phyloP scores from a whole-genome alignment of 2,113 vertebrate genomes.

The Probosciger aterrimus region DNA sequence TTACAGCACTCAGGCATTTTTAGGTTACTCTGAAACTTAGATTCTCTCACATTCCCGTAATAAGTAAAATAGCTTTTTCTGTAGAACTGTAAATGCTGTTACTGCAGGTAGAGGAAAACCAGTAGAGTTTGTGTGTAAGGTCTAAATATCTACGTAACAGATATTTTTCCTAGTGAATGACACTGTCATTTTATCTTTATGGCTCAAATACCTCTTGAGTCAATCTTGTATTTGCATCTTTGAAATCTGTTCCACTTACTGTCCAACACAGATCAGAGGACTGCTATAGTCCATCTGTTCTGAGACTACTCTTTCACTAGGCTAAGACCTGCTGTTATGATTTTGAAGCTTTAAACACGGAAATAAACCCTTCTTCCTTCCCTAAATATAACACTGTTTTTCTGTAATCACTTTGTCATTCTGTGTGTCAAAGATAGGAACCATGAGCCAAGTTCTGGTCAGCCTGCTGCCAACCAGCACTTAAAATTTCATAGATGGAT shows the following conservation, averaged over 20 bases:
- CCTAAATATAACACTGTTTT: constrained; percentile 2
- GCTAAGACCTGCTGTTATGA: constrained; percentile 8
- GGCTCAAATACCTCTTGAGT: background rate
- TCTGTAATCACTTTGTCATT: constrained; percentile 31
- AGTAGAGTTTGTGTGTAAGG: background rate
- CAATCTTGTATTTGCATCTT: background rate
- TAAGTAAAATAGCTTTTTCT: background rate
- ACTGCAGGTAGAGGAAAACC: background rate
- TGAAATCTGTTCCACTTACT: constrained; percentile 4
- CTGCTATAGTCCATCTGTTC: constrained; percentile 12
- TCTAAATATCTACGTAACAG: background rate
- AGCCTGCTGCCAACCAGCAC: constrained; percentile 35
- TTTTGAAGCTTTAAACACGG: background rate
- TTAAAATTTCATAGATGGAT: constrained; percentile 40
- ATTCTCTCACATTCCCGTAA: background rate
- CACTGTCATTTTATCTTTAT: background rate
- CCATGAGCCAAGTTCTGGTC: constrained; percentile 18
- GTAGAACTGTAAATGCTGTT: background rate
- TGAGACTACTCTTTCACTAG: constrained; percentile 17
- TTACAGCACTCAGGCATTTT: background rate
- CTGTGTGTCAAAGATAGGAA: constrained; percentile 54
- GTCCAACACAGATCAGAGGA: constrained; percentile 27
- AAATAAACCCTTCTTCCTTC: constrained; percentile 29
- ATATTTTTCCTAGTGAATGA: background rate
- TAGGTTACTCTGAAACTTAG: background rate